These are phyloP conservation scores for Pycnonotus jocosus DNA, from an alignment of 2,113 vertebrate species.

Conservation along the genomic window DNA sequence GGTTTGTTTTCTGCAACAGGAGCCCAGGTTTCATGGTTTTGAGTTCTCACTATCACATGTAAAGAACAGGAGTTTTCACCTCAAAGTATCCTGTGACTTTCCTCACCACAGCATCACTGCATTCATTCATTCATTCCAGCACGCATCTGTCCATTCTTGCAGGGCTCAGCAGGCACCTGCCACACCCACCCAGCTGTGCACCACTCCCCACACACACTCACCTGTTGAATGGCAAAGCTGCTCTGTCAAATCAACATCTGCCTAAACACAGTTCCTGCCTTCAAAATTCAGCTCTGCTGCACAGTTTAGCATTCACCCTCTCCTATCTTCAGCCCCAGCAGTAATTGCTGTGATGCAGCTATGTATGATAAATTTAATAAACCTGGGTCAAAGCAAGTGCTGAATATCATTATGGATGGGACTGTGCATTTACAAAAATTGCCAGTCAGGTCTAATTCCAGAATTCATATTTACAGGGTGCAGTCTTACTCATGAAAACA, in stretches of 20 bases:
- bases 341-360: background rate
- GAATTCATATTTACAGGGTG: background rate
- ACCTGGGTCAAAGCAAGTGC: background rate
- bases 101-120: background rate
- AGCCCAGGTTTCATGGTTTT: background rate
- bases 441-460: background rate
- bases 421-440: background rate
- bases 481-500: background rate
- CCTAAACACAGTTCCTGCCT: background rate
- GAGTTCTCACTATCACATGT: accelerated
- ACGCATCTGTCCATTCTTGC: background rate
- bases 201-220: background rate
- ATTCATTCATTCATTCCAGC: background rate
- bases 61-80: background rate
- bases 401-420: background rate
- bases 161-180: background rate
- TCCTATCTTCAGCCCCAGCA: background rate
- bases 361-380: background rate
- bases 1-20: background rate
- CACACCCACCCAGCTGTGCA: background rate
- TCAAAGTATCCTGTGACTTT: background rate
- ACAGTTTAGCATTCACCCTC: background rate
- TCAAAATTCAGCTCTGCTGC: background rate
- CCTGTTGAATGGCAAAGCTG: background rate
- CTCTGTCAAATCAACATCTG: background rate